Conservation (phyloP, 2,113 vertebrate genomes). For the Cyanoderma ruficeps region DNA sequence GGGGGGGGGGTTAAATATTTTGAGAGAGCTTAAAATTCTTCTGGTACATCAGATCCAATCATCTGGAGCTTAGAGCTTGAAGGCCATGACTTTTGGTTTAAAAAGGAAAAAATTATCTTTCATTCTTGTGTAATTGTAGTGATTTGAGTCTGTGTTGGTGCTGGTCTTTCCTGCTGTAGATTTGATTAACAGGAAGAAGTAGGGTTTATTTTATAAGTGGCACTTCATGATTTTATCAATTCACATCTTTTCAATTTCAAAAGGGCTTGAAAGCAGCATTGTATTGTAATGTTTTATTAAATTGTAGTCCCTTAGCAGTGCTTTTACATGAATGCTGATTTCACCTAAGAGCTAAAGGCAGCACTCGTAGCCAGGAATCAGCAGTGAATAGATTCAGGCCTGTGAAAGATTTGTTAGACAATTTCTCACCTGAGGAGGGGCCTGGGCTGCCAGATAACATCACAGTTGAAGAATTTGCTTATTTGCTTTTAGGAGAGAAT, state of each 20-base stretch:
- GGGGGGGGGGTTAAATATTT: rapidly evolving
- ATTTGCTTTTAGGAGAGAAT: neutral
- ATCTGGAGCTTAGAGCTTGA: neutral
- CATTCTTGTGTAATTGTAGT: no score
- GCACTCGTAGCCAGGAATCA: neutral
- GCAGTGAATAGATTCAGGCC: neutral
- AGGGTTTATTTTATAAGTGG: neutral
- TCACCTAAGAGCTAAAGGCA: neutral
- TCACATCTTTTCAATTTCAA: neutral
- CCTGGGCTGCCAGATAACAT: neutral
- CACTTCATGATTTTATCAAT: neutral
- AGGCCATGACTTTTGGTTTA: neutral
- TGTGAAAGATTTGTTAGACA: neutral
- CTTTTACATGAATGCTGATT: neutral
- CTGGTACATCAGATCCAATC: rapidly evolving
- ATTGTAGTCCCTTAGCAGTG: neutral
- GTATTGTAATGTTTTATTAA: neutral
- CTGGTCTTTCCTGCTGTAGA: neutral
- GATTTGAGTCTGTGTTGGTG: neutral
- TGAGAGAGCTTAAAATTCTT: neutral
- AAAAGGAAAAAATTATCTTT: neutral
- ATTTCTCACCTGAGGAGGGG: neutral
- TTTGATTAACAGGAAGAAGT: neutral
- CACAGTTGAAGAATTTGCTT: neutral
- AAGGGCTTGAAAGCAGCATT: neutral